Base-by-base conservation (phyloP, 2,113 vertebrate species). In the Cyanoramphus novaezelandiae region DNA sequence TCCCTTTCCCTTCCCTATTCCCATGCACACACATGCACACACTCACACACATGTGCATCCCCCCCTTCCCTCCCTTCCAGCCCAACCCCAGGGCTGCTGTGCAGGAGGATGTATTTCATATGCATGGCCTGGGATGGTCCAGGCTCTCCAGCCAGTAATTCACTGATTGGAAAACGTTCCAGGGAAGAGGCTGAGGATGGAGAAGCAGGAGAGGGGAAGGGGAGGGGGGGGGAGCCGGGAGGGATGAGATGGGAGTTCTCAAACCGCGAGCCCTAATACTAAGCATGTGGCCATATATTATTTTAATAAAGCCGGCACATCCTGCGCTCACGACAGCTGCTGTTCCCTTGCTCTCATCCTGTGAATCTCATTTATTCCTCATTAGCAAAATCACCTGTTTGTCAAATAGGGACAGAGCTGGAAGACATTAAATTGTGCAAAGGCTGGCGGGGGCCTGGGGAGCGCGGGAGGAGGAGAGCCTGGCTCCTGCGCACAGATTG, bases 341-440 rank as follows among this genome's bases (percentile, higher is more conserved):
- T 80, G 85, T 97, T 85, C 96, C 91, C 97, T 91, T 98, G 89
- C 96, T 90, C 97, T 96, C 97, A 74, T 96, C 97, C 97, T 93
- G 96, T 78, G 94, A 96, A 96, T 97, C 98, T 98, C 98, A 98
- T 98, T 98, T 98, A 98, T 97, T 98, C 97, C 98, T 98, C 98
- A 97, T 98, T 98, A 98, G 97, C 97, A 94, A 97, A 98, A 98
- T 98, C 98, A 98, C 98, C 98, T 98, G 98, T 98, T 98, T 98
- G 97, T 98, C 98, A 98, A 98, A 98, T 97, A 97, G 97, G 97
- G 97, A 95, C 98, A 97, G 97, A 97, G 97, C 92, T 59, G 95
- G 41, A 97, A 97, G 97, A 96, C 96, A 95, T 97, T 95, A 97
- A 98, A 97, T 97, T 76, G 97, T 62, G 53, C 12, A 14, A 93